Evolutionary conservation across 2,888 invertebrate genomes (phyloP).

Genomic region (Leptarthrus brevirostris): DNA sequence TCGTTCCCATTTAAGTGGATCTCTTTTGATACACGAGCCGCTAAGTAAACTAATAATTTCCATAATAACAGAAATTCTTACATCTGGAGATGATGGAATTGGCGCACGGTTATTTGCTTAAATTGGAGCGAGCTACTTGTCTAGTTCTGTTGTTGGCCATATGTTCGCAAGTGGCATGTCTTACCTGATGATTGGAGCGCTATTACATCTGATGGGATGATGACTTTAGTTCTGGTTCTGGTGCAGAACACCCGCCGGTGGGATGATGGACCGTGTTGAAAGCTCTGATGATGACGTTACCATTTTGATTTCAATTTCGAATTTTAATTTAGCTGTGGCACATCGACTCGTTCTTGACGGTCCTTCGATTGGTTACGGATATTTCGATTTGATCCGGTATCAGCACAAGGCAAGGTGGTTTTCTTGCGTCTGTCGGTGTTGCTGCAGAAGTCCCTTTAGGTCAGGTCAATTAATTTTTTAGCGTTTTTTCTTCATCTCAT

Average conservation of each 20-base stretch:
- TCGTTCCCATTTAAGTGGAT: neutral
- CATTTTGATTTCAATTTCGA: constrained; percentile 53
- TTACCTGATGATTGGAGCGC: constrained; percentile 15
- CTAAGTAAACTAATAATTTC: constrained; percentile 28
- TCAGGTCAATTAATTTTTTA: constrained; percentile 45
- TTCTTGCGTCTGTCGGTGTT: constrained; percentile 2
- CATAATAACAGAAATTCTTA: constrained; percentile 21
- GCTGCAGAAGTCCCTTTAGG: constrained; percentile 18
- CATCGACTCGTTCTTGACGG: constrained; percentile 36
- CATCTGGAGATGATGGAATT: constrained; percentile 11
- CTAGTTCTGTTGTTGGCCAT: neutral
- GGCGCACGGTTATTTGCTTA: constrained; percentile 6
- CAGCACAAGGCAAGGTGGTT: constrained; percentile 5
- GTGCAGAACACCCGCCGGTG: constrained; percentile 43
- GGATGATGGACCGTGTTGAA: constrained; percentile 41
- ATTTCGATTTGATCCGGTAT: constrained; percentile 48
- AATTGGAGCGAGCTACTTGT: constrained; percentile 12
- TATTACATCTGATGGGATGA: constrained; percentile 41
- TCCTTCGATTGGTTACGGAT: constrained; percentile 53
- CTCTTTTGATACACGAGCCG: neutral
- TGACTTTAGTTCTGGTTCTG: constrained; percentile 34
- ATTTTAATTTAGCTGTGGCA: constrained; percentile 49
- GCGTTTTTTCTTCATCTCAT: constrained; percentile 7
- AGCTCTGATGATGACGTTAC: constrained; percentile 52
- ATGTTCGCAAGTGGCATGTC: neutral